Evolutionary conservation across 35 echinoderm and acorn worm species (phyloP).

Genomic region (Ptychodera flava): DNA sequence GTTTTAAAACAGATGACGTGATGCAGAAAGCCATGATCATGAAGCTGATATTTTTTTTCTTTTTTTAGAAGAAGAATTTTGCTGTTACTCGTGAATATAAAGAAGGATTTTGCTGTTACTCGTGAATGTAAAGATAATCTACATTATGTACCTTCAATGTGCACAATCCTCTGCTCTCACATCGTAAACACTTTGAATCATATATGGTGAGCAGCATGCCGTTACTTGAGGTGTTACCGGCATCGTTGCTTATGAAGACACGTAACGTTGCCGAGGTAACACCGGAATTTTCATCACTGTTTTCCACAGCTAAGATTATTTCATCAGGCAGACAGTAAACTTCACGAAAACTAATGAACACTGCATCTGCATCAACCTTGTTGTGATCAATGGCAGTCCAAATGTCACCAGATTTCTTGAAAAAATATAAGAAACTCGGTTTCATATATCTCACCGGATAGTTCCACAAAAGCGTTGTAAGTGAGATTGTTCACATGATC

Average conservation of each 20-base stretch:
- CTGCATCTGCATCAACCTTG: neutral
- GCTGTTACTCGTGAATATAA: neutral
- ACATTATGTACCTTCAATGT: neutral
- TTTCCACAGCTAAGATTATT: neutral
- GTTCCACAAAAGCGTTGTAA: too few relatives aligned
- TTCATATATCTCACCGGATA: too few relatives aligned
- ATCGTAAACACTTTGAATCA: neutral
- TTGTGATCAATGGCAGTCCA: too few relatives aligned
- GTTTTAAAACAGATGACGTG: neutral
- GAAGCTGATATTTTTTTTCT: too few relatives aligned
- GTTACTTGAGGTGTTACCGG: neutral
- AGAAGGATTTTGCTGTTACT: too few relatives aligned
- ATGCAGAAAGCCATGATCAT: too few relatives aligned
- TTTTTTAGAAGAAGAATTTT: too few relatives aligned
- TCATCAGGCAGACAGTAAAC: neutral
- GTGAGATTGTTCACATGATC: too few relatives aligned
- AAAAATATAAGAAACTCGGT: too few relatives aligned
- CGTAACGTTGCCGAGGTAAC: neutral
- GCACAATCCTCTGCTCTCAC: neutral
- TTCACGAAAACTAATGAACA: neutral
- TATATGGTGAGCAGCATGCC: neutral
- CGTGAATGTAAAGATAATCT: neutral
- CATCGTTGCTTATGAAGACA: neutral
- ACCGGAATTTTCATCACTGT: neutral
- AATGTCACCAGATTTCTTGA: too few relatives aligned